Evolutionary conservation across 1,140 invertebrate genomes (phyloP).

Genomic region (Propsilocerus akamusi): DNA sequence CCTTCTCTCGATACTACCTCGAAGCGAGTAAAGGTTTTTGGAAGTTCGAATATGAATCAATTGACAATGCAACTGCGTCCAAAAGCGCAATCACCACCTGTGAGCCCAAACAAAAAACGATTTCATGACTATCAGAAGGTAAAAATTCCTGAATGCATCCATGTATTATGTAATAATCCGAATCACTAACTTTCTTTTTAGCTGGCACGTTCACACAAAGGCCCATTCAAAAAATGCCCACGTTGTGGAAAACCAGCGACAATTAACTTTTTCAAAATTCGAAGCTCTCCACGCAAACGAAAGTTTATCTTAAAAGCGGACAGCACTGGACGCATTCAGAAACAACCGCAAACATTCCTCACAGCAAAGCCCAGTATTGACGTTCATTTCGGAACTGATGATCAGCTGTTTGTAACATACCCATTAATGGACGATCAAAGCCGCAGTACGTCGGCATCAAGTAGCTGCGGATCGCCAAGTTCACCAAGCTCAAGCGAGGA

Average conservation of each 20-base stretch:
- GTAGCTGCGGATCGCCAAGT: background rate
- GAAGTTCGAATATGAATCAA: background rate
- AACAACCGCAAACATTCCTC: background rate
- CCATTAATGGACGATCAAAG: background rate
- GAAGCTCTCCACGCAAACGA: background rate
- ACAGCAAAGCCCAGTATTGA: background rate
- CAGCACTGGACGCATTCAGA: background rate
- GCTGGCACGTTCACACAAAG: too few relatives aligned
- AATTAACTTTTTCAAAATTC: background rate
- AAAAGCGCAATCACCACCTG: background rate
- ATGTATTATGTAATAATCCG: too few relatives aligned
- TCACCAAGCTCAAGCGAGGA: background rate
- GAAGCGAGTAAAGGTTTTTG: background rate
- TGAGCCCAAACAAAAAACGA: background rate
- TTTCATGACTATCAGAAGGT: background rate
- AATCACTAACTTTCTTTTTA: too few relatives aligned
- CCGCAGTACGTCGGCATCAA: background rate
- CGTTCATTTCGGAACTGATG: background rate
- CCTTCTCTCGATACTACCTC: too few relatives aligned
- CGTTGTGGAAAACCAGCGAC: background rate
- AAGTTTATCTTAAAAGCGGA: background rate
- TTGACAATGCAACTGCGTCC: background rate
- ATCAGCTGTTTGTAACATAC: background rate
- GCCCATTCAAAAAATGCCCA: background rate
- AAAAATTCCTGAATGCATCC: background rate